Percentiles rank a stretch among this genome's conserved stretches.
Conservation (phyloP, 2,888 invertebrate species). For the Tribolium freemani region DNA sequence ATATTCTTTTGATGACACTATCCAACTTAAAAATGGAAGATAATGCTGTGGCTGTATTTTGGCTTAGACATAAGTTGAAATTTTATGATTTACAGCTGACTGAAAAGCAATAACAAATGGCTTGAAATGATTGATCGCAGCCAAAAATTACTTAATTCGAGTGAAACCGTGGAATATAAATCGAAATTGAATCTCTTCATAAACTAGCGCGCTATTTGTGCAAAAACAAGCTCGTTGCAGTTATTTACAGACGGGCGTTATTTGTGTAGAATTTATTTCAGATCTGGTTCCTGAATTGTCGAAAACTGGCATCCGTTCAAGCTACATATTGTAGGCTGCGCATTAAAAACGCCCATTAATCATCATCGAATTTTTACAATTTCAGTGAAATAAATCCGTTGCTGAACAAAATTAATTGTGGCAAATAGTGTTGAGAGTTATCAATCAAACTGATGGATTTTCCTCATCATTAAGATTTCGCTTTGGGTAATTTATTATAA, state of each 20-base stretch:
- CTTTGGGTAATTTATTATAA: conserved; percentile 14
- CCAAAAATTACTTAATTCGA: neutral
- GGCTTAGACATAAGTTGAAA: too few relatives aligned
- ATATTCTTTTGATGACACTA: too few relatives aligned
- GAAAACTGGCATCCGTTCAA: conserved; percentile 5
- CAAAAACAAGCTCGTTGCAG: neutral
- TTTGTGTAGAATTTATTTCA: neutral
- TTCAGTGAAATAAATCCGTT: neutral
- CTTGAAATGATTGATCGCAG: neutral
- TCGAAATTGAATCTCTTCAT: neutral
- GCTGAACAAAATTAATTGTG: conserved; percentile 10
- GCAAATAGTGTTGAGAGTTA: conserved; percentile 6
- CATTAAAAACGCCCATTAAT: conserved; percentile 4
- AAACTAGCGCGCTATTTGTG: neutral
- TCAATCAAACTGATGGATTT: conserved; percentile 2
- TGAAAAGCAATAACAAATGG: too few relatives aligned
- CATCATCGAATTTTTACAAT: conserved; percentile 12
- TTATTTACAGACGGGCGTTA: neutral
- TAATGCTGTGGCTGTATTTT: too few relatives aligned
- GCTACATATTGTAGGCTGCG: neutral
- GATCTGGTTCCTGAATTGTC: neutral
- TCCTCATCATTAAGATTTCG: conserved; percentile 1
- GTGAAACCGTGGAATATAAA: neutral
- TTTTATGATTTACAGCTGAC: too few relatives aligned
- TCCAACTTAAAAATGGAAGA: too few relatives aligned